Conservation (phyloP, 1,140 invertebrate species). For the Harpegnathos saltator region DNA sequence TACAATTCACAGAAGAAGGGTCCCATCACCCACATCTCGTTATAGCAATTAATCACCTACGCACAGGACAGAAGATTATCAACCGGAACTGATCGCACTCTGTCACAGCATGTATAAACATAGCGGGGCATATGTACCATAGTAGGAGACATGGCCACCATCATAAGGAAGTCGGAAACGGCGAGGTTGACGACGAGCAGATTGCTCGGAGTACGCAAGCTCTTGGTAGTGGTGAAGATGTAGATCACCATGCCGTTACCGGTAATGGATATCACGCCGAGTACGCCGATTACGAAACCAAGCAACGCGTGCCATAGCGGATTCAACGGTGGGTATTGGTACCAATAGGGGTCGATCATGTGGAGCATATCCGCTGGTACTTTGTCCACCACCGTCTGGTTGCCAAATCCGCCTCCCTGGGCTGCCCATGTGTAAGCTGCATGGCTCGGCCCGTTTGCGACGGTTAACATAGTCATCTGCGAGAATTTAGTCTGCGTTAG, state of each 20-base stretch:
- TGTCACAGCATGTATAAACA: neutral
- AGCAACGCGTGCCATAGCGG: conserved; percentile 92
- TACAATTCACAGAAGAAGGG: conserved; percentile 94
- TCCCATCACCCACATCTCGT: conserved; percentile 94
- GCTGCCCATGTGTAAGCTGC: conserved; percentile 77
- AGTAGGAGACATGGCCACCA: conserved; percentile 92
- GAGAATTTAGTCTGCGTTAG: neutral
- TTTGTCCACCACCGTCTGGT: conserved; percentile 89
- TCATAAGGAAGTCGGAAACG: conserved; percentile 95
- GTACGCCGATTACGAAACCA: conserved; percentile 90
- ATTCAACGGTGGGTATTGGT: conserved; percentile 92
- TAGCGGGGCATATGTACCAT: conserved; percentile 86
- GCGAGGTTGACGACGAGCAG: conserved; percentile 94
- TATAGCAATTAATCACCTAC: conserved; percentile 92
- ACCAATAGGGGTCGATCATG: conserved; percentile 88
- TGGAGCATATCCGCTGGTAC: too few relatives aligned
- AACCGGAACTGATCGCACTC: neutral
- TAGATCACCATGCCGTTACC: conserved; percentile 95
- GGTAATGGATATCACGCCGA: conserved; percentile 90
- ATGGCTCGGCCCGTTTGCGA: conserved; percentile 82
- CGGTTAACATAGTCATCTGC: conserved; percentile 78
- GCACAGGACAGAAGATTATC: neutral
- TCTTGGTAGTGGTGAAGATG: conserved; percentile 92
- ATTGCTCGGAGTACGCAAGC: conserved; percentile 93
- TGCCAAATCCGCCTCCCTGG: conserved; percentile 84